phyloP scores from a whole-genome alignment of 2,888 invertebrate species.

The Zaprionus bogoriensis region DNA sequence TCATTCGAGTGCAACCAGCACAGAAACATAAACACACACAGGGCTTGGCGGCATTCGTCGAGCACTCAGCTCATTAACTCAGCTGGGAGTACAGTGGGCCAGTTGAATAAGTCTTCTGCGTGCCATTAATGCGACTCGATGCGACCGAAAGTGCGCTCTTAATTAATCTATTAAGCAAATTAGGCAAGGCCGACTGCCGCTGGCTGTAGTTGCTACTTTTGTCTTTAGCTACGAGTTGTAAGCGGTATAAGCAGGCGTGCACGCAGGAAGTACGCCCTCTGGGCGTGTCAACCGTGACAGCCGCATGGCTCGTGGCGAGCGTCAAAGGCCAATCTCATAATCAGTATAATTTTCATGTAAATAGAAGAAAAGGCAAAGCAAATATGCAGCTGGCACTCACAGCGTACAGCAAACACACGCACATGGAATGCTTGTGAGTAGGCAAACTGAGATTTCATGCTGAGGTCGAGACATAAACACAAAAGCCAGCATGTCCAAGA shows the following conservation, averaged over 20 bases:
- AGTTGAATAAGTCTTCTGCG: slow-evolving; percentile 34
- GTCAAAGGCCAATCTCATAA: slow-evolving; percentile 66
- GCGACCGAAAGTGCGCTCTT: slow-evolving; percentile 22
- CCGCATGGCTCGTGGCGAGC: slow-evolving; percentile 26
- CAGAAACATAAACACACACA: neutral
- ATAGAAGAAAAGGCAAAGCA: slow-evolving; percentile 47
- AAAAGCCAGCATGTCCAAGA: slow-evolving; percentile 59
- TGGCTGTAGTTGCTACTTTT: slow-evolving; percentile 29
- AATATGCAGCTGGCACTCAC: slow-evolving; percentile 31
- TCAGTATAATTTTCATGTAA: slow-evolving; percentile 74
- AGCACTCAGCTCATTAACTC: neutral
- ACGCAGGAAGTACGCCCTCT: slow-evolving; percentile 22
- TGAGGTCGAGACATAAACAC: slow-evolving; percentile 41
- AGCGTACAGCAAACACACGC: slow-evolving; percentile 7
- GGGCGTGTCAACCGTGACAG: slow-evolving; percentile 30
- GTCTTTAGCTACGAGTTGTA: slow-evolving; percentile 3
- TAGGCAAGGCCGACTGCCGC: slow-evolving; percentile 13
- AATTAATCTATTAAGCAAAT: slow-evolving; percentile 52
- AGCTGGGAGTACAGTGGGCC: slow-evolving; percentile 15
- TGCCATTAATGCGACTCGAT: slow-evolving; percentile 24
- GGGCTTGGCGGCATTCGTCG: neutral
- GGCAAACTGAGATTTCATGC: slow-evolving; percentile 55
- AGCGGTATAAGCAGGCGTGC: no score
- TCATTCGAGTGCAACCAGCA: slow-evolving; percentile 38
- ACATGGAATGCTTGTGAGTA: slow-evolving; percentile 3